Conservation (phyloP, 2,113 vertebrate species). For the Pyxicephalus adspersus region DNA sequence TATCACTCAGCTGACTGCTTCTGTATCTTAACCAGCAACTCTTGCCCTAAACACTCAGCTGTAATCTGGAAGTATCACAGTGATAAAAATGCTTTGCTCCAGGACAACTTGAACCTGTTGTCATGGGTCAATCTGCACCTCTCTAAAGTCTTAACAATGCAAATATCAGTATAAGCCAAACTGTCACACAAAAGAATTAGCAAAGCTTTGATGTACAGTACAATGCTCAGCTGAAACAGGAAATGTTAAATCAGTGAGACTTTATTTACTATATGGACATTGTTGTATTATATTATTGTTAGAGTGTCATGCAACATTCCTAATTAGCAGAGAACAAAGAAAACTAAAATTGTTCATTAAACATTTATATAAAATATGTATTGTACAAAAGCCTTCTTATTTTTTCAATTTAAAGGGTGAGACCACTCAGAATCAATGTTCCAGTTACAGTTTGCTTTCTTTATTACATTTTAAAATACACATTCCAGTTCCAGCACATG, state of each 20-base stretch:
- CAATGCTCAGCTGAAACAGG: conserved; percentile 26
- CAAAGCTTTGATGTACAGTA: conserved; percentile 49
- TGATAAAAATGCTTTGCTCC: conserved; percentile 43
- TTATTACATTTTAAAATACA: too few species aligned
- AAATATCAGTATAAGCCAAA: conserved; percentile 55
- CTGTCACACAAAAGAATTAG: conserved; percentile 18
- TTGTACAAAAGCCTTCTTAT: too few species aligned
- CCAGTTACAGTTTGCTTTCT: too few species aligned
- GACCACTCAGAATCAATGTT: too few species aligned
- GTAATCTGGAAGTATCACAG: conserved; percentile 56
- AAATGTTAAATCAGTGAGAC: conserved; percentile 35
- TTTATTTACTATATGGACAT: conserved; percentile 29
- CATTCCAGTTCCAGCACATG: too few species aligned
- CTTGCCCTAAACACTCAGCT: conserved; percentile 58
- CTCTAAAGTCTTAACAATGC: conserved; percentile 49
- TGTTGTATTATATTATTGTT: neutral
- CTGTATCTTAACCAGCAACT: conserved; percentile 58
- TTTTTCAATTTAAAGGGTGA: too few species aligned
- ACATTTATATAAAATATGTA: too few species aligned
- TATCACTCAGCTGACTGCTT: conserved; percentile 66
- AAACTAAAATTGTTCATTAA: too few species aligned
- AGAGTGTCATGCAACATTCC: too few species aligned
- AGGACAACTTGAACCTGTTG: conserved; percentile 42
- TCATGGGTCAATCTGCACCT: conserved; percentile 57
- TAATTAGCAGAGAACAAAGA: too few species aligned